Conservation (phyloP, 2,888 invertebrate genomes). For the Steromphala cineraria region DNA sequence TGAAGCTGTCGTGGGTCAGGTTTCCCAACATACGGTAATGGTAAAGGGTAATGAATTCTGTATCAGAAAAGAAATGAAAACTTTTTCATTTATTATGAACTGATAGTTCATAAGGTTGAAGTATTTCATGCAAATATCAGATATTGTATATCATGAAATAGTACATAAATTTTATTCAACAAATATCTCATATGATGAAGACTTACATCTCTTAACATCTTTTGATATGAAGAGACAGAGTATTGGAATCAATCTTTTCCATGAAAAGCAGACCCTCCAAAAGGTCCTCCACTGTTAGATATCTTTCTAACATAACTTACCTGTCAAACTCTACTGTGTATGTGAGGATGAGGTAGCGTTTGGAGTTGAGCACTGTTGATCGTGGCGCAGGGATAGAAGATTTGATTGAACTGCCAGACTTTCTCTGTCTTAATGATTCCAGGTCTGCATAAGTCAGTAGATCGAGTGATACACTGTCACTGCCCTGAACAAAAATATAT, state of each 20-base stretch:
- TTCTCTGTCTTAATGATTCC: conserved; percentile 70
- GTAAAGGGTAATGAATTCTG: conserved; percentile 75
- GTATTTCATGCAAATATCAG: no score
- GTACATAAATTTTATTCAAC: no score
- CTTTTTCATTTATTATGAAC: no score
- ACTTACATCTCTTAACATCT: no score
- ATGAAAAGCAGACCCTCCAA: no score
- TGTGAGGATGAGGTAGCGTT: conserved; percentile 73
- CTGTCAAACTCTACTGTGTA: conserved; percentile 75
- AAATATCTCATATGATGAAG: no score
- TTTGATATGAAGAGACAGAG: no score
- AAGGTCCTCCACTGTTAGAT: not conserved
- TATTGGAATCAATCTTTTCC: no score
- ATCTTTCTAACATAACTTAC: conserved; percentile 41
- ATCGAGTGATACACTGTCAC: conserved; percentile 72
- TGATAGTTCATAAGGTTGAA: no score
- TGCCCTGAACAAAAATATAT: conserved; percentile 56
- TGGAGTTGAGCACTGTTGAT: conserved; percentile 63
- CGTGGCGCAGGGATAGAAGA: conserved; percentile 51
- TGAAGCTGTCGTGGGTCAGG: conserved; percentile 71
- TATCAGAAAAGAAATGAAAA: not conserved
- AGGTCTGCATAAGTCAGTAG: conserved; percentile 73
- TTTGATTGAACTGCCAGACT: conserved; percentile 58
- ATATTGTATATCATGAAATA: no score
- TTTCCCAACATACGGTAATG: conserved; percentile 73